Evolutionary conservation across 2,113 vertebrate species (phyloP).

Genomic region (Phyllostomus hastatus): DNA sequence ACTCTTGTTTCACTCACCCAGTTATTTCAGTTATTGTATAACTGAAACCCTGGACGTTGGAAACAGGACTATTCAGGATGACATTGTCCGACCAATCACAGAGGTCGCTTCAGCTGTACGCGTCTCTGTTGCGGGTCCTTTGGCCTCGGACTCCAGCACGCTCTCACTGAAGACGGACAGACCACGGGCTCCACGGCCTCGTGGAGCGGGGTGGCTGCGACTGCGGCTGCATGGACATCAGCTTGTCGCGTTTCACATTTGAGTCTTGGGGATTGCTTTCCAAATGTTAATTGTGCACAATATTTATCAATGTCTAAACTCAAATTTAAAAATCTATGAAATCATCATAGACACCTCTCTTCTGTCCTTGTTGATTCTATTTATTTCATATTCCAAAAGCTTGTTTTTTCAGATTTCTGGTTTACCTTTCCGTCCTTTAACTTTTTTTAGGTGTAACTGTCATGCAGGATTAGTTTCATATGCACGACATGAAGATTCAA

Average conservation of each 20-base stretch:
- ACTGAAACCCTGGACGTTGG: too few species aligned
- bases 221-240: neutral
- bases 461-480: neutral
- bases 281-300: neutral
- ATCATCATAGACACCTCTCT: neutral
- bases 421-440: neutral
- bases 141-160: neutral
- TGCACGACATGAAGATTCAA: too few species aligned
- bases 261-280: neutral
- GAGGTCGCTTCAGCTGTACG: neutral
- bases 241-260: neutral
- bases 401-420: neutral
- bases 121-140: neutral
- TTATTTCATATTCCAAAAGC: neutral
- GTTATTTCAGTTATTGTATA: too few species aligned
- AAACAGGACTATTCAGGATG: neutral
- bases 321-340: neutral
- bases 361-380: neutral
- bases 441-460: neutral
- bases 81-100: neutral
- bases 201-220: neutral
- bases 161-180: too few species aligned
- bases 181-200: neutral
- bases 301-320: neutral
- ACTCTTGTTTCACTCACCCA: neutral